Conservation (phyloP, 1,140 invertebrate species). For the Armadillidium nasatum region DNA sequence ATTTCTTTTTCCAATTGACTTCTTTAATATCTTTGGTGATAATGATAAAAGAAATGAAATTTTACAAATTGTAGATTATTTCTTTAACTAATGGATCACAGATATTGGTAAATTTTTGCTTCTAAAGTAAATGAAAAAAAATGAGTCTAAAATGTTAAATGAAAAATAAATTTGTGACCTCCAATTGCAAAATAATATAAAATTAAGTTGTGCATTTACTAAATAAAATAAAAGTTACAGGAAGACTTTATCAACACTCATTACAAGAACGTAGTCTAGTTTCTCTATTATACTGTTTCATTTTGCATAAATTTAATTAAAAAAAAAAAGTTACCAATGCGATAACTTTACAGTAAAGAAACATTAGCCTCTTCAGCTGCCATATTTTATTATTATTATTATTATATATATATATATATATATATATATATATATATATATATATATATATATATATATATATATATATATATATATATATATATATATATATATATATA, state of each 20-base stretch:
- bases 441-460: no score
- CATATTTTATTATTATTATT: background rate
- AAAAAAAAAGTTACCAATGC: background rate
- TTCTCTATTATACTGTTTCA: background rate
- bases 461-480: no score
- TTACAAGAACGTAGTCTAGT: background rate
- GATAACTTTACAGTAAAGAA: background rate
- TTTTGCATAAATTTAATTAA: background rate
- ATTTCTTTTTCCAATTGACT: background rate
- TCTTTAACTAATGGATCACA: background rate
- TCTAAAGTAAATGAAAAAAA: background rate
- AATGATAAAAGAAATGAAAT: background rate
- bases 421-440: background rate
- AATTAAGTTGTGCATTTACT: background rate
- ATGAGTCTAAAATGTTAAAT: background rate
- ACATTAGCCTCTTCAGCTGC: conserved; percentile 1
- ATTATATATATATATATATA: background rate
- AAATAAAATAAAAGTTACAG: background rate
- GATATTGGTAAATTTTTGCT: background rate
- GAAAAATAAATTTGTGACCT: background rate
- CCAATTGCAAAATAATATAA: background rate
- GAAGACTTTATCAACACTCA: background rate
- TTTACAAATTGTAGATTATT: no score
- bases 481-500: no score
- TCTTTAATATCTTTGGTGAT: background rate